These are phyloP conservation scores for Lymantria monacha DNA, from an alignment of 2,888 invertebrate genomes.

Conservation along the genomic window DNA sequence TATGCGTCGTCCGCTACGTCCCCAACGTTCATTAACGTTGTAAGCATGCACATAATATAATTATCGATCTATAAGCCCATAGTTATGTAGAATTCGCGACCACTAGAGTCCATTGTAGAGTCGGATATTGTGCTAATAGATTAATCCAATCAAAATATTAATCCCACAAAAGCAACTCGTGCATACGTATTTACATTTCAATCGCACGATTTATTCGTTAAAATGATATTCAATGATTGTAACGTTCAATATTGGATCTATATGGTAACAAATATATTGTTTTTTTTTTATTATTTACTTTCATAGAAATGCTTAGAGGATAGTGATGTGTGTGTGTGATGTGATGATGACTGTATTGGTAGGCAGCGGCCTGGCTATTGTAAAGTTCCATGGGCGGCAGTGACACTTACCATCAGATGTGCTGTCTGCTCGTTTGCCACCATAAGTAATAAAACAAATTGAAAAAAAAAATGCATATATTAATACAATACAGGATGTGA, in stretches of 20 bases:
- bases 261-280: conserved; percentile 22
- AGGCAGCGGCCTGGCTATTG: no score
- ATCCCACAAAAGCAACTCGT: conserved; percentile 65
- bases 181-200: conserved; percentile 69
- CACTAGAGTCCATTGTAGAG: conserved; percentile 55
- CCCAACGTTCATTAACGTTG: conserved; percentile 30
- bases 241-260: conserved; percentile 34
- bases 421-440: no score
- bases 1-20: conserved; percentile 24
- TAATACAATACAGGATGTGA: no score
- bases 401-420: no score
- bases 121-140: conserved; percentile 74
- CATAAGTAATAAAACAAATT: no score
- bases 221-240: conserved; percentile 53
- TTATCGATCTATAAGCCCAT: conserved; percentile 11
- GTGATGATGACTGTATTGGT: no score
- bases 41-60: conserved; percentile 15
- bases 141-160: conserved; percentile 81
- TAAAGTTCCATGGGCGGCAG: no score
- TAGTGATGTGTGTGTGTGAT: no score
- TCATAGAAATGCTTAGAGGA: no score
- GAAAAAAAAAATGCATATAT: no score
- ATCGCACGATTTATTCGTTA: conserved; percentile 62
- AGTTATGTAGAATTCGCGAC: conserved; percentile 18
- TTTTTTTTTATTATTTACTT: conserved; percentile 8